Evolutionary conservation across 2,113 vertebrate species (phyloP).

Genomic region (Stegostoma tigrinum): DNA sequence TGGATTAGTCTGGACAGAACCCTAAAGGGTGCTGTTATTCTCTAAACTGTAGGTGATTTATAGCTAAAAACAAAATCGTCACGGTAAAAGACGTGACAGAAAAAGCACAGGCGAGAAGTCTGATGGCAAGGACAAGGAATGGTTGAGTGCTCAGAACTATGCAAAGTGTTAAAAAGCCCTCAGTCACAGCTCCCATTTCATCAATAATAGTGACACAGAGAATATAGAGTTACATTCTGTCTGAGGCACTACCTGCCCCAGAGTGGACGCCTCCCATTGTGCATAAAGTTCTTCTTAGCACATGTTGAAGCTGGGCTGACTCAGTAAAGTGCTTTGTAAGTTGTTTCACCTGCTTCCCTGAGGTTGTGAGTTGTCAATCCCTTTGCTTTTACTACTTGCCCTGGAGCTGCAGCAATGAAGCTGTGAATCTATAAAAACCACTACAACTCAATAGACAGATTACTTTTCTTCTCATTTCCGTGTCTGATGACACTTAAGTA

Average conservation of each 20-base stretch:
- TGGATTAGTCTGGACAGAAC: fast-evolving
- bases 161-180: constrained; percentile 34
- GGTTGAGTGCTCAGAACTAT: constrained; percentile 11
- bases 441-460: constrained; percentile 41
- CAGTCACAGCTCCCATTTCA: constrained; percentile 28
- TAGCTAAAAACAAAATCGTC: neutral
- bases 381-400: constrained; percentile 41
- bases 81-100: constrained; percentile 24
- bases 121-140: neutral
- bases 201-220: constrained; percentile 17
- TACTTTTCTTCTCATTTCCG: constrained; percentile 41
- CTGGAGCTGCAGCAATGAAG: constrained; percentile 42
- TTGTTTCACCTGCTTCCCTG: constrained; percentile 43
- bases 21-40: constrained; percentile 21
- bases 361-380: constrained; percentile 44
- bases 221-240: constrained; percentile 39
- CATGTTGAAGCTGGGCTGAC: constrained; percentile 39
- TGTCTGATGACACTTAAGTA: constrained; percentile 41
- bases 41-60: neutral
- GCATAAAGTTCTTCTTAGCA: constrained; percentile 38
- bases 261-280: constrained; percentile 41
- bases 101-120: constrained; percentile 1
- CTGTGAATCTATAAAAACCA: constrained; percentile 40
- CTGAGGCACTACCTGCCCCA: neutral
- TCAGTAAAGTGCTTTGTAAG: constrained; percentile 41